A percentile compares a stretch with the other conserved stretches of the same genome.
Evolutionary conservation across 1,140 invertebrate species (phyloP).

Genomic region (Aphis gossypii): DNA sequence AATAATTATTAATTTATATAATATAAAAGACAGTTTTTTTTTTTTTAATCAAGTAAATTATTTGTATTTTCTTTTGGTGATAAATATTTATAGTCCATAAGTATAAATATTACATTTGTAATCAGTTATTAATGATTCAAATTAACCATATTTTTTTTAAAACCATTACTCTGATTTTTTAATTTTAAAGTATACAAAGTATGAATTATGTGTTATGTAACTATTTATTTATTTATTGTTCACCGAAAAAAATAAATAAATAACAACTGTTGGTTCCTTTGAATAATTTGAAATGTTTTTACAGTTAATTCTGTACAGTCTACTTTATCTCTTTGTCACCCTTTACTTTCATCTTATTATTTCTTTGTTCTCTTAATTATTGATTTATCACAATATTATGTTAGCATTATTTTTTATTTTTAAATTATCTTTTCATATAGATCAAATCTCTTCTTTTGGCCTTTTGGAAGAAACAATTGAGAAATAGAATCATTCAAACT

Average conservation of each 20-base stretch:
- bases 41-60: background rate
- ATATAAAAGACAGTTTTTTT: background rate
- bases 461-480: no score
- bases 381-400: no score
- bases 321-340: background rate
- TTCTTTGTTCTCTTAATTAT: background rate
- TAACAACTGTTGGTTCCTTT: background rate
- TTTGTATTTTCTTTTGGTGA: background rate
- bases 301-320: background rate
- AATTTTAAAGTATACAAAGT: background rate
- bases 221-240: conserved; percentile 10
- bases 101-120: background rate
- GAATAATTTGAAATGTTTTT: background rate
- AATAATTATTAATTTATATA: background rate
- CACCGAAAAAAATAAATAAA: background rate
- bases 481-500: no score
- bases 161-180: background rate
- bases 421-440: no score
- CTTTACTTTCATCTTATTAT: background rate
- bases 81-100: background rate
- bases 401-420: no score
- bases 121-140: background rate
- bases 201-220: conserved; percentile 24
- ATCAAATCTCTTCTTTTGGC: no score
- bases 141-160: background rate